Evolutionary conservation across 2,113 vertebrate genomes (phyloP), one percentile per base, ranked within the genome.

Genomic region (Ondatra zibethicus): DNA sequence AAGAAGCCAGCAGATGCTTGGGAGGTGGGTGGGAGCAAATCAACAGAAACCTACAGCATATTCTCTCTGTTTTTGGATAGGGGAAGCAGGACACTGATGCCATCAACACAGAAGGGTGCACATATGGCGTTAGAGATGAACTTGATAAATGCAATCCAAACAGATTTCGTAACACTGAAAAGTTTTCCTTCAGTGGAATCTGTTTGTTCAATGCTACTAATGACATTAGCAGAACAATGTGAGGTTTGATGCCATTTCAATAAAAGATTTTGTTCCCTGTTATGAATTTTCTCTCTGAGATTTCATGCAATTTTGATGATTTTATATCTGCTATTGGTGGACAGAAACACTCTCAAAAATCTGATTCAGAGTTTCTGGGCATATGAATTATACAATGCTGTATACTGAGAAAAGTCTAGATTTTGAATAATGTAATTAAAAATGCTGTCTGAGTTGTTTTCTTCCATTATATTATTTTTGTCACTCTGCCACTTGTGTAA

Each of bases 1-100:
- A 92, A 89, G 89, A 61, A 81, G 33, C 50, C 87, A 33, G 42
- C 92, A 97, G 92, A 94, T 94, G 89, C 73, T 58, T 70, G 58
- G 6, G 8, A 27, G 42, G 14, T 75, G 66, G 66, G 39, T 39
- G 55, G 50, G 42, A 82, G 27, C 47, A 87, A 90, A 45, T 21
- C 52, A 92, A 72, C 58, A 95, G n/a, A 92, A 94, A 33, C 77
- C 65, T 75, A 94, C 75, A 77, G 39, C 61, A n/a, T n/a, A 90
- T 19, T 63, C 61, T 94, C 14, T 65, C 61, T 92, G 33, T 52
- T 33, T 88, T 92, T 77, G 39, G 75, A 92, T 88, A 73, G 29
- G 39, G 29, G 3, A 13, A 84, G 29, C 19, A 63, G 39, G 45
- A 75, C 13, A 58, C 14, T 7, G 47, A 17, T 25, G 70, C 29